These are phyloP conservation scores for Cheilosia grossa DNA, from an alignment of 2,888 invertebrate species.

Conservation along the genomic window DNA sequence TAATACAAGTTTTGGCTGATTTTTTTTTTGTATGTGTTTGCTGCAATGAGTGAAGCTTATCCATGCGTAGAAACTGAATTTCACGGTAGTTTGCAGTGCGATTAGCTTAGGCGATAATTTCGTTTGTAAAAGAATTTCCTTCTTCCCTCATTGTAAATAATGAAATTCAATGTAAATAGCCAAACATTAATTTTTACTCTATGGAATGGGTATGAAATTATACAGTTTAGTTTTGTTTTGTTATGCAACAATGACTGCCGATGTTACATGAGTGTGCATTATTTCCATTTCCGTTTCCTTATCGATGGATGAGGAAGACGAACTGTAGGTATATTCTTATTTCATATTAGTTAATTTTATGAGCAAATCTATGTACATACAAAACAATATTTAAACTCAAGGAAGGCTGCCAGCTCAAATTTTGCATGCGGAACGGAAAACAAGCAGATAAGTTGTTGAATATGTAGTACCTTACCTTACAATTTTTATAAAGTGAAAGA, in stretches of 20 bases:
- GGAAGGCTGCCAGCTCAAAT: no score
- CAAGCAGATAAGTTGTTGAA: no score
- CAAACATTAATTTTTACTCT: neutral
- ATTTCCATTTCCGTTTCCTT: neutral
- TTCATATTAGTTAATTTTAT: no score
- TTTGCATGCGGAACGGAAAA: no score
- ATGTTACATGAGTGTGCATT: neutral
- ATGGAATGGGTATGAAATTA: neutral
- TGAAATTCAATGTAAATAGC: neutral
- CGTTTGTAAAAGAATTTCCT: constrained; percentile 9
- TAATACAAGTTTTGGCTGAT: constrained; percentile 4
- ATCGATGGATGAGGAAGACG: neutral
- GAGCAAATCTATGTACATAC: no score
- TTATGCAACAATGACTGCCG: neutral
- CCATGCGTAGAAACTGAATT: constrained; percentile 24
- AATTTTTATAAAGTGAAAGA: no score
- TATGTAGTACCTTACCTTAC: no score
- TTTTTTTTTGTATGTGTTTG: neutral
- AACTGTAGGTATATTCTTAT: no score
- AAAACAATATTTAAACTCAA: no score
- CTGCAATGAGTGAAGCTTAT: constrained; percentile 27
- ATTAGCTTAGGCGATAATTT: neutral
- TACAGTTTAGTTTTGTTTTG: neutral
- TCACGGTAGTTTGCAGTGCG: neutral
- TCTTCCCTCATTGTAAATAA: neutral